phyloP scores from a whole-genome alignment of 2,888 invertebrate species.

The Hetaerina titia region DNA sequence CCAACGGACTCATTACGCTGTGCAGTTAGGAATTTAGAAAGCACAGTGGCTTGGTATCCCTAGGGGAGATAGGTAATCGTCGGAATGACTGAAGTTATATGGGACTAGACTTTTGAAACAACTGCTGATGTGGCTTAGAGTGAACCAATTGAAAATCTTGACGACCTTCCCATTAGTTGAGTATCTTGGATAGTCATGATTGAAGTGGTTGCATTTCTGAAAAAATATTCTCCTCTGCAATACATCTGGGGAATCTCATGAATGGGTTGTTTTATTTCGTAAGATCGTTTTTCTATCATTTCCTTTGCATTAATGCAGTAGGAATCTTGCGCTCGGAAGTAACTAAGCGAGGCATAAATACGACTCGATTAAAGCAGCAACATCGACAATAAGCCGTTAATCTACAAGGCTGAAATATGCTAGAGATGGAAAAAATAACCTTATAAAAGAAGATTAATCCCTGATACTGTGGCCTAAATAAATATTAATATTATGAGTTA shows the following conservation, averaged over 20 bases:
- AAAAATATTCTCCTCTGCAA: neutral
- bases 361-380: neutral
- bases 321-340: neutral
- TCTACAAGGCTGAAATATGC: neutral
- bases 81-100: neutral
- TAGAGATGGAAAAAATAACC: neutral
- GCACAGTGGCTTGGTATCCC: neutral
- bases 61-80: neutral
- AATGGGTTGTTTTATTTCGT: neutral
- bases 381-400: neutral
- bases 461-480: no score
- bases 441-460: no score
- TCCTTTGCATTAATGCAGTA: neutral
- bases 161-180: neutral
- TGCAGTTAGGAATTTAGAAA: conserved; percentile 35
- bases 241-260: neutral
- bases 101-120: neutral
- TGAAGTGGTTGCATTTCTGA: neutral
- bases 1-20: conserved; percentile 27
- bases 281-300: neutral
- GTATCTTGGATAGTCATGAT: neutral
- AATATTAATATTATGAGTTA: no score
- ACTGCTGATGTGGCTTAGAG: neutral
- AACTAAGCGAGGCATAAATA: neutral
- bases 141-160: neutral